phyloP scores from a whole-genome alignment of 2,113 vertebrate genomes.

The Lagopus muta region DNA sequence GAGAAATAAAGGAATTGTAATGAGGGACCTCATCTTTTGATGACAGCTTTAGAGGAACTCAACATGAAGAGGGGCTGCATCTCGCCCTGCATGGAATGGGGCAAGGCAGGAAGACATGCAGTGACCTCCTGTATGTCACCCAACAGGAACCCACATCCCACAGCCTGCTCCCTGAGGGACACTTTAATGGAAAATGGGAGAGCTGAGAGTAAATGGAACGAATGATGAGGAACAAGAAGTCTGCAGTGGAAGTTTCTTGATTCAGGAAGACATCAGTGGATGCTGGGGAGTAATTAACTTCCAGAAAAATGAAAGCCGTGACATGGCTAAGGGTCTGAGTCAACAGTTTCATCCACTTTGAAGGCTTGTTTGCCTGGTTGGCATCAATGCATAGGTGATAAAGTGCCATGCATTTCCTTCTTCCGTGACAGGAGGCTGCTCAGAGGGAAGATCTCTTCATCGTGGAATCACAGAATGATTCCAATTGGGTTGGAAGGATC shows the following conservation, averaged over 20 bases:
- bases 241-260: neutral
- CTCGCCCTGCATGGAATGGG: neutral
- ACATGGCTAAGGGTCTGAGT: neutral
- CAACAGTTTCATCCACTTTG: neutral
- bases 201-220: neutral
- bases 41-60: neutral
- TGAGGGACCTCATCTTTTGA: neutral
- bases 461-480: neutral
- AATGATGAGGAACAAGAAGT: neutral
- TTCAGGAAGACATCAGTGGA: neutral
- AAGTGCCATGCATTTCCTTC: neutral
- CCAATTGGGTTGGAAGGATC: neutral
- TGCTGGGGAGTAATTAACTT: neutral
- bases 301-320: neutral
- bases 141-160: neutral
- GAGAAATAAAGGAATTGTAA: conserved; percentile 43
- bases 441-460: neutral
- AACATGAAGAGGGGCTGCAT: neutral
- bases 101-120: neutral
- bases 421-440: neutral
- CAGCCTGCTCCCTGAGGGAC: fast-evolving
- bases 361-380: neutral
- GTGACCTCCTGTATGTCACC: neutral
- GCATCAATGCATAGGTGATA: neutral
- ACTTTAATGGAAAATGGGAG: neutral